Percentiles rank a stretch among this genome's conserved stretches.
Conservation (phyloP, 37 sponge, comb jelly and placozoan species). For the Ianthella basta region DNA sequence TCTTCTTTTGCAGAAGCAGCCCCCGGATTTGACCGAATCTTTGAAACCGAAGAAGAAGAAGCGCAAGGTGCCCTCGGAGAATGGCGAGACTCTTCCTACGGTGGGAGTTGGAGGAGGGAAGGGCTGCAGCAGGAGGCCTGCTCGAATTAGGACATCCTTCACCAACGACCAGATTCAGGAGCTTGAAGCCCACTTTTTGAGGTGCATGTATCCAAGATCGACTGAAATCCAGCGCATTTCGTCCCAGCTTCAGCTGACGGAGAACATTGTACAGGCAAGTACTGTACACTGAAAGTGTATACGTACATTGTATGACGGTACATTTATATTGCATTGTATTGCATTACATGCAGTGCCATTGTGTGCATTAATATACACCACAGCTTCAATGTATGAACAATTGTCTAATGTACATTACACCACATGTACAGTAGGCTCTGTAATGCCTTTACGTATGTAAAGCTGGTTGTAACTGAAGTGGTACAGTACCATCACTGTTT, state of each 20-base stretch:
- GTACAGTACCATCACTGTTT: too few species aligned
- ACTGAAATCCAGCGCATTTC: conserved; percentile 12
- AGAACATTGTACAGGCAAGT: conserved; percentile 20
- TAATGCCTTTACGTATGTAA: background rate
- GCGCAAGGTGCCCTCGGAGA: background rate
- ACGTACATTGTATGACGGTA: too few species aligned
- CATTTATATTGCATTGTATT: too few species aligned
- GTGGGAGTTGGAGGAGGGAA: background rate
- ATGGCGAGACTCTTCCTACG: background rate
- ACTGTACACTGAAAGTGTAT: background rate
- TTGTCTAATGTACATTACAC: background rate
- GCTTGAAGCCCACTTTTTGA: background rate
- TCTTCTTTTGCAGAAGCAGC: too few species aligned
- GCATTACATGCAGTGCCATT: too few species aligned
- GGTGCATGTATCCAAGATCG: conserved; percentile 28
- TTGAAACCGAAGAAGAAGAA: conserved; percentile 30
- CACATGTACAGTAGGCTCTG: background rate
- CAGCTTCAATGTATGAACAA: background rate
- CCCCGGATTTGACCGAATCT: background rate
- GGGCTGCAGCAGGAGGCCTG: background rate
- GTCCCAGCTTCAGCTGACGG: background rate
- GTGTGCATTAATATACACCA: too few species aligned
- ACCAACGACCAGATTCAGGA: conserved; percentile 15
- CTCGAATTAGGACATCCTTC: conserved; percentile 15
- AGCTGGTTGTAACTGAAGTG: too few species aligned